Percentiles rank a stretch among this genome's conserved stretches.
phyloP scores from a whole-genome alignment of 2,888 invertebrate genomes.

The Blera fallax region DNA sequence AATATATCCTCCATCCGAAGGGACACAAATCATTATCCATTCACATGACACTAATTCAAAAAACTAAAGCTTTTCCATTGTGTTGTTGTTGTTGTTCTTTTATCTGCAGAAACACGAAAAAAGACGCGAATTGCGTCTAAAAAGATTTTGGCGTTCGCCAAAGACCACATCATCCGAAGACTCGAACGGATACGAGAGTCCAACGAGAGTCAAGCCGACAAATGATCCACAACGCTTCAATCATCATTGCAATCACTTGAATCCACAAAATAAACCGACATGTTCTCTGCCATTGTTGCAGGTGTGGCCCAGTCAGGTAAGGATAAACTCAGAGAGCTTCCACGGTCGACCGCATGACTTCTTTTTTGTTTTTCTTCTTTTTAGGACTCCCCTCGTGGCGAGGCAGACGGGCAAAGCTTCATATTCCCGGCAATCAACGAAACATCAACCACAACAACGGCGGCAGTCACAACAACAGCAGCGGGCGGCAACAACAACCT shows the following conservation, averaged over 20 bases:
- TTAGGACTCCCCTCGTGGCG: slow-evolving; percentile 87
- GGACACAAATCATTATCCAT: background rate
- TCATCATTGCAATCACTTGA: slow-evolving; percentile 77
- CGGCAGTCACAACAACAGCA: slow-evolving; percentile 65
- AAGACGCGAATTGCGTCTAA: slow-evolving; percentile 82
- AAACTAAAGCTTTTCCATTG: background rate
- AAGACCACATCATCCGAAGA: slow-evolving; percentile 82
- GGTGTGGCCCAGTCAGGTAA: slow-evolving; percentile 87
- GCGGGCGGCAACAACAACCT: slow-evolving; percentile 62
- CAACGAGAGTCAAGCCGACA: slow-evolving; percentile 79
- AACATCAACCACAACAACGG: slow-evolving; percentile 78
- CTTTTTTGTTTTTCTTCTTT: slow-evolving; percentile 35
- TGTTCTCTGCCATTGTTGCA: slow-evolving; percentile 84
- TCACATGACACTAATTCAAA: background rate
- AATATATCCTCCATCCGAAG: background rate
- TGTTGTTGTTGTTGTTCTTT: no score
- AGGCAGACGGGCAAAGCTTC: slow-evolving; percentile 87
- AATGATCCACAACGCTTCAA: slow-evolving; percentile 80
- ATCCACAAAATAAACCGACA: slow-evolving; percentile 81
- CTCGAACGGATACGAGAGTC: slow-evolving; percentile 83
- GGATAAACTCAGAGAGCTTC: background rate
- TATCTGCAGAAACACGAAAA: slow-evolving; percentile 81
- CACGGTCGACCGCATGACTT: background rate
- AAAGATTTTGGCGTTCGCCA: slow-evolving; percentile 82
- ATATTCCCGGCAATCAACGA: slow-evolving; percentile 84